Evolutionary conservation across 2,113 vertebrate genomes (phyloP).

Genomic region (Tinamus guttatus): DNA sequence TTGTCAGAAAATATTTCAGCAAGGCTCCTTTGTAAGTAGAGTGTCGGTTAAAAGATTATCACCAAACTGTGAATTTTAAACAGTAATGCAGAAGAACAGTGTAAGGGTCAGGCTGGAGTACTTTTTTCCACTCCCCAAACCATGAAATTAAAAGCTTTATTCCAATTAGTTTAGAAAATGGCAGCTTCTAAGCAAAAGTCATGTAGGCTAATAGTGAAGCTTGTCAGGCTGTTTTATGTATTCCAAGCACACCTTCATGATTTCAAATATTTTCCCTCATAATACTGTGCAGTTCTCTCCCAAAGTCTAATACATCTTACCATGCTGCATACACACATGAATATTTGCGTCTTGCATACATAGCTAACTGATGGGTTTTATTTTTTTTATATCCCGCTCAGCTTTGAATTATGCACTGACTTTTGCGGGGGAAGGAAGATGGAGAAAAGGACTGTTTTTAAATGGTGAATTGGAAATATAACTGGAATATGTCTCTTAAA

Average conservation of each 20-base stretch:
- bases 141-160: background rate
- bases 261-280: background rate
- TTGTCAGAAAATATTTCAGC: slow-evolving; percentile 20
- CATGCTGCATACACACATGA: background rate
- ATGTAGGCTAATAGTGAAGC: background rate
- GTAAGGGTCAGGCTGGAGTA: background rate
- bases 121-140: background rate
- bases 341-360: background rate
- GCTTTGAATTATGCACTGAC: background rate
- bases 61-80: background rate
- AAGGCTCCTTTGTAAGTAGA: background rate
- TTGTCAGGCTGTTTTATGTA: background rate
- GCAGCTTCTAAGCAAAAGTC: background rate
- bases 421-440: background rate
- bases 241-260: background rate
- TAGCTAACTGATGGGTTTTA: background rate
- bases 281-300: background rate
- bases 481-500: background rate
- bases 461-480: background rate
- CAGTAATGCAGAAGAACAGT: background rate
- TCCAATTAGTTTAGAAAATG: background rate
- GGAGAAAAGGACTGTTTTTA: background rate
- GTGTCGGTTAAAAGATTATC: background rate
- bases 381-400: background rate
- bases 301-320: background rate